Base-by-base conservation (phyloP, 2,888 invertebrate genomes). In the Teleogryllus oceanicus region DNA sequence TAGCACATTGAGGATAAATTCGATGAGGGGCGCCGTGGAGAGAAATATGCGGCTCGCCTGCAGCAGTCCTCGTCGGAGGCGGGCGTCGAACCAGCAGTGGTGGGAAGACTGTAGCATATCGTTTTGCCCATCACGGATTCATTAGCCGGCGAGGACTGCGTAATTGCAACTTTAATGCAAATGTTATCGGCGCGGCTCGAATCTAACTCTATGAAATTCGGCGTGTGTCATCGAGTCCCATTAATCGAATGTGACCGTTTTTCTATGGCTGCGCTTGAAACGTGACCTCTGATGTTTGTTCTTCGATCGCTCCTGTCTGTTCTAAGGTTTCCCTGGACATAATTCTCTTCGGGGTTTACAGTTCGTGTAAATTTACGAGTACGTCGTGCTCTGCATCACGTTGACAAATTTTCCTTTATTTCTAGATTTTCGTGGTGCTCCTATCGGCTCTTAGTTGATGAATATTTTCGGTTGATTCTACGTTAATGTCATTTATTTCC, bases 111-210 rank as follows among this genome's bases (percentile, higher is more conserved):
- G 62, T n/a, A 5, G 16, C 62, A 62, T 62, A 62, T 62, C 62
- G 62, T 62, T 62, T 62, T 62, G 62, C 62, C 62, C 62, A 62
- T 62, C 62, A 62, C 62, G 62, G 62, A 62, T 62, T 62, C 62
- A 62, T 62, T 62, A 62, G 16, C 62, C 16, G n/a, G 62, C 62
- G 62, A 62, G 62, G 62, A 62, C 62, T 62, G 62, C 62, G 62
- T 62, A 62, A 62, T 62, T 62, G 62, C 62, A 62, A 62, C 62
- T 62, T 62, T 62, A 62, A 62, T 62, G 62, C 62, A 62, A 62
- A 62, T 62, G 62, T 62, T 62, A 62, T 62, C 62, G 62, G 62
- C n/a, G 62, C 62, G 13, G 12, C n/a, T 62, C n/a, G 62, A 62
- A 62, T 62, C 62, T 62, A 62, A 62, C 62, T 62, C 62, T 62